Conservation (phyloP, 2,888 invertebrate genomes). For the Nebria brevicollis region DNA sequence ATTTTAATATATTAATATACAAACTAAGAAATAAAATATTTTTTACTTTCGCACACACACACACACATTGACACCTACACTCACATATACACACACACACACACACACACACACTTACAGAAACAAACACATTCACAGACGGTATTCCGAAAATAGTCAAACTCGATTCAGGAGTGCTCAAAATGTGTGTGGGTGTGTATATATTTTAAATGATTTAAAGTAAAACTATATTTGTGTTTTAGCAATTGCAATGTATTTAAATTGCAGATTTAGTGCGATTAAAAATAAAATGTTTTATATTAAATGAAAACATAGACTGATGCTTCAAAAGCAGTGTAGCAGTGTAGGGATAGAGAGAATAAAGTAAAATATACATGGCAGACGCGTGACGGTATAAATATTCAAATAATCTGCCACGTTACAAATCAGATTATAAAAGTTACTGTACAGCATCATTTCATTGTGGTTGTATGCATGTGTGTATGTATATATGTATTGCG, state of each 20-base stretch:
- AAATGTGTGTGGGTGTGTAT: too few species aligned
- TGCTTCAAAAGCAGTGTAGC: neutral
- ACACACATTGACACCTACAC: too few species aligned
- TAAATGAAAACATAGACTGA: neutral
- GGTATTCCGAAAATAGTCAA: too few species aligned
- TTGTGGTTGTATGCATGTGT: neutral
- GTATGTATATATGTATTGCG: neutral
- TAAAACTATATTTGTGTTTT: neutral
- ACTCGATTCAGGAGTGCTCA: too few species aligned
- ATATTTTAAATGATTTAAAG: too few species aligned
- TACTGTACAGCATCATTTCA: slow-evolving; percentile 5
- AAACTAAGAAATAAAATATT: too few species aligned
- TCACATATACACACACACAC: too few species aligned
- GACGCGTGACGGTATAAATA: slow-evolving; percentile 5
- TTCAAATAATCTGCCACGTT: slow-evolving; percentile 13
- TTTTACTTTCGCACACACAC: too few species aligned
- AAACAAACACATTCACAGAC: too few species aligned
- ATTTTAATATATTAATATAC: too few species aligned
- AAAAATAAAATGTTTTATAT: slow-evolving; percentile 1
- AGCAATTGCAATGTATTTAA: neutral
- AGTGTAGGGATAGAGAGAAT: neutral
- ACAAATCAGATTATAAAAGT: slow-evolving; percentile 21
- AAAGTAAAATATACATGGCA: slow-evolving; percentile 3
- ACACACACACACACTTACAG: too few species aligned
- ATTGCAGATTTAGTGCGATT: neutral